phyloP scores from a whole-genome alignment of 1,140 invertebrate genomes.

The Chironomus striatipennis region DNA sequence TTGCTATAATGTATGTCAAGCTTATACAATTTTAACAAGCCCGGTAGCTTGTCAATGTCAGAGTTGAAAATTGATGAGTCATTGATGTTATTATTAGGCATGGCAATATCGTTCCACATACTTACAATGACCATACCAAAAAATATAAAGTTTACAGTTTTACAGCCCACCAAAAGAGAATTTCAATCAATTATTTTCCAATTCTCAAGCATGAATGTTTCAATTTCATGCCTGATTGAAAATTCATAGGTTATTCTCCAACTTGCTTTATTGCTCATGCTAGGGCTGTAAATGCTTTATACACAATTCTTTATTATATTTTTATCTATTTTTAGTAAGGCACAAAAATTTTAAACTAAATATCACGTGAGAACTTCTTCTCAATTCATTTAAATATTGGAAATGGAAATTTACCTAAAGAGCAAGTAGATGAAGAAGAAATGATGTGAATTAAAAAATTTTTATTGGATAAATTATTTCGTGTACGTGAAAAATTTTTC shows the following conservation, averaged over 20 bases:
- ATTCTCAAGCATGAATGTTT: neutral
- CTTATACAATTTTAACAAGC: neutral
- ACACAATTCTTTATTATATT: no score
- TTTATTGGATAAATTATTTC: neutral
- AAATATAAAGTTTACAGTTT: neutral
- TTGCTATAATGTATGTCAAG: neutral
- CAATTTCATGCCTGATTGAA: constrained; percentile 20
- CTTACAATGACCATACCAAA: no score
- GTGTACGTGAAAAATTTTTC: constrained; percentile 12
- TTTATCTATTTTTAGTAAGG: no score
- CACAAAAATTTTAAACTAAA: neutral
- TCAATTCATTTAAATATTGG: neutral
- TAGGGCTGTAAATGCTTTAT: neutral
- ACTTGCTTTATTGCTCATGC: neutral
- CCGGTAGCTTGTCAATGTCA: neutral
- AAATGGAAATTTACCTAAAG: no score
- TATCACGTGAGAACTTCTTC: neutral
- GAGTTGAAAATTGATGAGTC: neutral
- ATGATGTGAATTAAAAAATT: neutral
- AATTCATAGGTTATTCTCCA: constrained; percentile 1
- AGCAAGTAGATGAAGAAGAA: no score
- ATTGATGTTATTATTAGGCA: neutral
- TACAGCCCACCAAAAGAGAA: neutral
- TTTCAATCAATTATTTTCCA: constrained; percentile 11
- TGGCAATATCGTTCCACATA: no score